These are phyloP conservation scores for Squalus acanthias DNA, from an alignment of 2,797 vertebrate genomes.

Conservation along the genomic window DNA sequence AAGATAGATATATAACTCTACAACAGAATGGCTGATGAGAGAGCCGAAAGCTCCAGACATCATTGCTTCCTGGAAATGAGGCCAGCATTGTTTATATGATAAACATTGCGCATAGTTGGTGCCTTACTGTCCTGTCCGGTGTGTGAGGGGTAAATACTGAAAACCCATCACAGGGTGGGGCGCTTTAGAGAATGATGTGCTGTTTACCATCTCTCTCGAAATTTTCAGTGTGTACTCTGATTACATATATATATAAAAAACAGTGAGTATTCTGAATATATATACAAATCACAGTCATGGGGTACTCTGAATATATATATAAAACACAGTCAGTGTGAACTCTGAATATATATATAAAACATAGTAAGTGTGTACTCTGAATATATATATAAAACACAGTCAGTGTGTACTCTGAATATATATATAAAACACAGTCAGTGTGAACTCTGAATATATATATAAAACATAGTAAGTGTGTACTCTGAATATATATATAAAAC, in stretches of 20 bases:
- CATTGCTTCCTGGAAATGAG: background rate
- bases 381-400: no score
- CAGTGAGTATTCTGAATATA: background rate
- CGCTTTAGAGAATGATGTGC: background rate
- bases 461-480: background rate
- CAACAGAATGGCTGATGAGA: background rate
- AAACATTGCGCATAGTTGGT: background rate
- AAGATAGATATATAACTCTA: background rate
- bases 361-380: no score
- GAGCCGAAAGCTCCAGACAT: no score
- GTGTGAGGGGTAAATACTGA: no score
- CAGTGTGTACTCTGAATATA: no score
- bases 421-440: no score
- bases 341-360: background rate
- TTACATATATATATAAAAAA: background rate
- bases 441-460: no score
- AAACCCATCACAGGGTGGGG: background rate
- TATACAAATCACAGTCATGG: no score
- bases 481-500: background rate
- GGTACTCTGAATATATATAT: no score
- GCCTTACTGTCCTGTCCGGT: no score
- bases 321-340: background rate
- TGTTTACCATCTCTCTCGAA: background rate
- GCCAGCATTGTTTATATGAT: background rate
- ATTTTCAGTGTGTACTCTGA: background rate